These are phyloP conservation scores for Neodon shergylaensis DNA, from an alignment of 2,113 vertebrate genomes.

Conservation along the genomic window DNA sequence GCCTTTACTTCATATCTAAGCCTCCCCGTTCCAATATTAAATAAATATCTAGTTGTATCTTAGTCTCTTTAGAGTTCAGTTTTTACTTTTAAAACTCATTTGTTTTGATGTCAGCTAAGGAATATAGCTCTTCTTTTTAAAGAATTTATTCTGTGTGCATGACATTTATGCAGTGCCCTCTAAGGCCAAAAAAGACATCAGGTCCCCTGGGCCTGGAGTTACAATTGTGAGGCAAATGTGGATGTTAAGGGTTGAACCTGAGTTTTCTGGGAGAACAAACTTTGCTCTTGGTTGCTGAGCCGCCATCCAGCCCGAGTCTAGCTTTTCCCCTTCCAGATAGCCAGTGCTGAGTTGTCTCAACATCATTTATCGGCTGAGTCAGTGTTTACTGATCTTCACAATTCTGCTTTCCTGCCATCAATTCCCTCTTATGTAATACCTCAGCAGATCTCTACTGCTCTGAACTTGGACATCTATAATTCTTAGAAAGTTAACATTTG, in stretches of 20 bases:
- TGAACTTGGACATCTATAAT: not conserved
- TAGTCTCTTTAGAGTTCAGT: not conserved
- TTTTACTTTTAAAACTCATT: conserved; percentile 30
- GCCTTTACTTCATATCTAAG: not conserved
- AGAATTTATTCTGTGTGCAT: not conserved
- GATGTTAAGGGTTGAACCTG: not conserved
- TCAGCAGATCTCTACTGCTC: not conserved
- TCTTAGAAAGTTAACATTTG: not conserved
- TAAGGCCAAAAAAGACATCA: not conserved
- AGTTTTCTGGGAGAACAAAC: not conserved
- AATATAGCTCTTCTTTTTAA: not conserved
- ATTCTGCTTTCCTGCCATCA: not conserved
- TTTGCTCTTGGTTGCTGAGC: not conserved
- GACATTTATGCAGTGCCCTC: not conserved
- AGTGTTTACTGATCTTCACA: not conserved
- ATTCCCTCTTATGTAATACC: too few species aligned
- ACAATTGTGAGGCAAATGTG: not conserved
- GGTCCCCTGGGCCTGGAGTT: not conserved
- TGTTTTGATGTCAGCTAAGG: not conserved
- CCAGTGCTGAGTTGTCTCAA: not conserved
- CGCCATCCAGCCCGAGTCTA: not conserved
- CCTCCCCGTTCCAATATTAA: not conserved
- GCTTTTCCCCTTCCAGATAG: not conserved
- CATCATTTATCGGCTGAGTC: not conserved
- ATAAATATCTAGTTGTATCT: not conserved